A percentile compares a stretch with the other conserved stretches of the same genome.
Conservation (phyloP, 2,113 vertebrate species). For the Nicator chloris region DNA sequence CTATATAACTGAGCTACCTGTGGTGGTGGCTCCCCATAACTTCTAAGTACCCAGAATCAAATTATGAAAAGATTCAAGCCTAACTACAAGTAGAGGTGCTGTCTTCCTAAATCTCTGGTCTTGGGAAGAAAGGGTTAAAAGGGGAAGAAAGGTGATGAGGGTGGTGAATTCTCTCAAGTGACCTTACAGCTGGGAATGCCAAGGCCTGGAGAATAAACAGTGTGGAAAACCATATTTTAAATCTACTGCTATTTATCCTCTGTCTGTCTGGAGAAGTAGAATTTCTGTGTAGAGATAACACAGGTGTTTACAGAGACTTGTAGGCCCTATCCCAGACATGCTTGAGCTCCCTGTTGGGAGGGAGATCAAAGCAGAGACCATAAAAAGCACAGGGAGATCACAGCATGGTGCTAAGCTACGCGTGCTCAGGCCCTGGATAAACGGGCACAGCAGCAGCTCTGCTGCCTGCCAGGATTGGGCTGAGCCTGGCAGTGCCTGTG, state of each 20-base stretch:
- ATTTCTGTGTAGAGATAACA: background rate
- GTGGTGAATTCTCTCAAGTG: background rate
- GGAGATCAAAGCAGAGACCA: background rate
- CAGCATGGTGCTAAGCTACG: accelerated
- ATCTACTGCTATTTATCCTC: background rate
- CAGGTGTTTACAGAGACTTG: background rate
- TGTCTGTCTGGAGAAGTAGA: background rate
- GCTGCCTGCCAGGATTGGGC: accelerated
- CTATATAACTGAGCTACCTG: background rate
- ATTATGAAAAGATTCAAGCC: background rate
- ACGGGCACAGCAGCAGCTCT: background rate
- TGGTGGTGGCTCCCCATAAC: background rate
- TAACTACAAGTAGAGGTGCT: background rate
- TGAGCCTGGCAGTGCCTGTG: background rate
- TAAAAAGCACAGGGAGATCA: background rate
- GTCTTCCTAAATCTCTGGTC: background rate
- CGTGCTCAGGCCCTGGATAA: background rate
- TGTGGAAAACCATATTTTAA: background rate
- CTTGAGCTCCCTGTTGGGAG: background rate
- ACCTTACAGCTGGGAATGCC: background rate
- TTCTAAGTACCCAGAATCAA: background rate
- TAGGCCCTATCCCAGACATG: background rate
- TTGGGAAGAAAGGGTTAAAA: background rate
- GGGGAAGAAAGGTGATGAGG: background rate
- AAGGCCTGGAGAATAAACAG: too few relatives aligned